Percentiles rank a stretch among this genome's conserved stretches.
phyloP scores from a whole-genome alignment of 2,113 vertebrate species.

The Setophaga petechia region DNA sequence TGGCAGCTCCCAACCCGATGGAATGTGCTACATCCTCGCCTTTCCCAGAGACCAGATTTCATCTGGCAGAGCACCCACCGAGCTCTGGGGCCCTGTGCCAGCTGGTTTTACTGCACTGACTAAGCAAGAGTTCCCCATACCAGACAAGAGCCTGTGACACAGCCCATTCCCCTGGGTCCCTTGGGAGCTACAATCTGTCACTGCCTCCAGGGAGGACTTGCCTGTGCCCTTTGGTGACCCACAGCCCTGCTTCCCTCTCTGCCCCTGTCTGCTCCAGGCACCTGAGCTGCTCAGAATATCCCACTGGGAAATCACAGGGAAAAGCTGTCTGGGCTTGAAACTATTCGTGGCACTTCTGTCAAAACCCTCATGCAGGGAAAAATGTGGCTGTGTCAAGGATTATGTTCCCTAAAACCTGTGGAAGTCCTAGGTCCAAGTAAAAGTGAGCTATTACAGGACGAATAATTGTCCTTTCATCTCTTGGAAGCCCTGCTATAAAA shows the following conservation, averaged over 20 bases:
- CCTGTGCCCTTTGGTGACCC: neutral
- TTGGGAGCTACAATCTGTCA: neutral
- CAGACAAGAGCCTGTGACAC: neutral
- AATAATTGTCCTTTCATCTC: conserved; percentile 11
- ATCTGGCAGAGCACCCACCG: neutral
- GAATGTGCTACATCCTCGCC: neutral
- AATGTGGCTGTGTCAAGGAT: neutral
- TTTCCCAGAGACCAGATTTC: neutral
- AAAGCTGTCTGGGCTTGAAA: neutral
- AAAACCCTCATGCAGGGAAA: neutral
- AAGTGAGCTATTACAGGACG: neutral
- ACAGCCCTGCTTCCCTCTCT: neutral
- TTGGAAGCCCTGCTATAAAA: neutral
- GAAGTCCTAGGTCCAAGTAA: conserved; percentile 5
- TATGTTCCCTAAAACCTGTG: neutral
- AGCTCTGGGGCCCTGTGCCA: neutral
- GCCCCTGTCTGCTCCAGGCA: neutral
- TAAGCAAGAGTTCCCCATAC: neutral
- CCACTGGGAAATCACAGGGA: neutral
- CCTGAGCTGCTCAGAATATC: neutral
- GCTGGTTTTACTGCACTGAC: neutral
- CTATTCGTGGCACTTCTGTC: neutral
- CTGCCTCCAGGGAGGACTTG: neutral
- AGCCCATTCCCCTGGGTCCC: neutral
- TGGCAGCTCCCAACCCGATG: neutral